phyloP scores from a whole-genome alignment of 2,797 vertebrate species.

The Cynodonichthys magdalenae region DNA sequence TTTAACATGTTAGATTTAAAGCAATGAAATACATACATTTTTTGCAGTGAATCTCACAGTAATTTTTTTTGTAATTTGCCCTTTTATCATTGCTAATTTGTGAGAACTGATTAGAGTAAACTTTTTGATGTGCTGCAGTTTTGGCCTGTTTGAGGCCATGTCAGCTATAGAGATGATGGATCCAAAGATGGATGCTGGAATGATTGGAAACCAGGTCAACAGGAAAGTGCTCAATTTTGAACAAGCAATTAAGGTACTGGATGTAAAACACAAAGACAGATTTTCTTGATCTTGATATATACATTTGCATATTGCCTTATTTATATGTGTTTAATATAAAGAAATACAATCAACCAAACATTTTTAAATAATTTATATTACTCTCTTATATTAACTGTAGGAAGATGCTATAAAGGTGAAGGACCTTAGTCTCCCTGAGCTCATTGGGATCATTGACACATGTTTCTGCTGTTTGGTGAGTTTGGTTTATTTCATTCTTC shows the following conservation, averaged over 20 bases:
- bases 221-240: conserved; percentile 98
- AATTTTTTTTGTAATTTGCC: background rate
- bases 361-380: background rate
- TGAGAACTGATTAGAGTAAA: background rate
- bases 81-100: background rate
- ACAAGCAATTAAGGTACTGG: conserved; percentile 94
- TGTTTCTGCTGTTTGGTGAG: conserved; percentile 96
- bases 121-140: conserved; percentile 74
- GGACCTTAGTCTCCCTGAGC: conserved; percentile 92
- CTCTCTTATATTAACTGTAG: conserved; percentile 65
- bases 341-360: background rate
- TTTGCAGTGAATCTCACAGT: background rate
- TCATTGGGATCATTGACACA: conserved; percentile 97
- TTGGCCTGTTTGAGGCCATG: conserved; percentile 99
- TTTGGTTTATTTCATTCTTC: background rate
- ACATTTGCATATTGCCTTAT: background rate
- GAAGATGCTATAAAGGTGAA: conserved; percentile 95
- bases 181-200: conserved; percentile 99
- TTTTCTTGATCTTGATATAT: background rate
- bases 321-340: background rate
- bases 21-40: background rate
- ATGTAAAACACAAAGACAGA: background rate
- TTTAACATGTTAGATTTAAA: background rate
- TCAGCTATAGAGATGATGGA: conserved; percentile 99
- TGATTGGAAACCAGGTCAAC: conserved; percentile 99